Percentiles rank a stretch among this genome's conserved stretches.
Evolutionary conservation across 1,140 invertebrate genomes (phyloP).

Genomic region (Atta cephalotes): DNA sequence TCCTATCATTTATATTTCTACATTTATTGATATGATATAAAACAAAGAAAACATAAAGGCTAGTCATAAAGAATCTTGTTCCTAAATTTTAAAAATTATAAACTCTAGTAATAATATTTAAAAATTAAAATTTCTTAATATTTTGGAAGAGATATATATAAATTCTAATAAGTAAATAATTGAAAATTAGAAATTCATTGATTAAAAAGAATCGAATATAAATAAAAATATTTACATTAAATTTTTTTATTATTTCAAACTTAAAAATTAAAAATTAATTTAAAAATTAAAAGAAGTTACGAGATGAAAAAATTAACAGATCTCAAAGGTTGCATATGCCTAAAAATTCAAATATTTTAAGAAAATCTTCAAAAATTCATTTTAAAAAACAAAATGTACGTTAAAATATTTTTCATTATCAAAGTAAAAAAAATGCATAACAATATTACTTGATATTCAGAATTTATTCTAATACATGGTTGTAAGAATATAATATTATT

Average conservation of each 20-base stretch:
- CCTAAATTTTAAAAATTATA: background rate
- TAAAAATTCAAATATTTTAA: background rate
- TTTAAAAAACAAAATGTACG: background rate
- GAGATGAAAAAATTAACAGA: background rate
- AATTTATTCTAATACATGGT: too few species aligned
- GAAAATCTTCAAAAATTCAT: background rate
- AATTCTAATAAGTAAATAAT: background rate
- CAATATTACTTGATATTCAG: too few species aligned
- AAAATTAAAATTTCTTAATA: background rate
- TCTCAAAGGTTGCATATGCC: background rate
- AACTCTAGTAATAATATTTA: background rate
- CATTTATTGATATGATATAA: background rate
- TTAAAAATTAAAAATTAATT: too few species aligned
- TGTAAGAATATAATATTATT: conserved; percentile 21
- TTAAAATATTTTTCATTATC: background rate
- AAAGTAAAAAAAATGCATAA: background rate
- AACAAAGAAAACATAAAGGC: background rate
- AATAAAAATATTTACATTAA: background rate
- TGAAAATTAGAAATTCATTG: background rate
- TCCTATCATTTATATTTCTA: too few species aligned
- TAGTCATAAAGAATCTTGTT: background rate
- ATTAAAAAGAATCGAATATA: background rate
- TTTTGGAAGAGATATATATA: background rate
- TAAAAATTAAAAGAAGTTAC: background rate
- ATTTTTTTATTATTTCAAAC: background rate